Conservation (phyloP, 2,113 vertebrate species). For the Scopus umbretta region DNA sequence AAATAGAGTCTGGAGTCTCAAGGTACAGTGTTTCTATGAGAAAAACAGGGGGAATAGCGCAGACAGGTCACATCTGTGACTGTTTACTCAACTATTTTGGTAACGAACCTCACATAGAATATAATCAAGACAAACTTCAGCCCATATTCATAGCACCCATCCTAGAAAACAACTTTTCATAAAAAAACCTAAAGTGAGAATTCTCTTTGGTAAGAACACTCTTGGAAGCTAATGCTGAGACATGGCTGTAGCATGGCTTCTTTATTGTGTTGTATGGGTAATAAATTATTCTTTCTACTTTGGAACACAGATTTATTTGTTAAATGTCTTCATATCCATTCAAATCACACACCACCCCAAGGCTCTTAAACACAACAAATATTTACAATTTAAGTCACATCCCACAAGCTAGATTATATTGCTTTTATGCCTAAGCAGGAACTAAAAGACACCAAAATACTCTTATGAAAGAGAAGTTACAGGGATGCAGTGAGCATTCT, state of each 20-base stretch:
- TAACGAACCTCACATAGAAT: background rate
- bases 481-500: background rate
- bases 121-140: background rate
- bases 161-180: background rate
- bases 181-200: background rate
- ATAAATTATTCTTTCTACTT: background rate
- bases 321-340: background rate
- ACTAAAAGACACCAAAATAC: background rate
- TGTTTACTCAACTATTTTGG: background rate
- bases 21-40: background rate
- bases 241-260: background rate
- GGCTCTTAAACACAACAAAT: background rate
- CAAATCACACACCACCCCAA: background rate
- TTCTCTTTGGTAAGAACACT: background rate
- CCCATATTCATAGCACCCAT: background rate
- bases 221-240: background rate
- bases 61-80: background rate
- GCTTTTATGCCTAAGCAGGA: slow-evolving; percentile 5
- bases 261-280: background rate
- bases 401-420: background rate
- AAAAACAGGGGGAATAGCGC: background rate
- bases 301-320: background rate
- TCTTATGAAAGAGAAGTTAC: background rate
- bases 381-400: slow-evolving; percentile 15
- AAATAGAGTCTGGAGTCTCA: background rate